phyloP scores from a whole-genome alignment of 2,888 invertebrate genomes.

The Megamerina dolium region DNA sequence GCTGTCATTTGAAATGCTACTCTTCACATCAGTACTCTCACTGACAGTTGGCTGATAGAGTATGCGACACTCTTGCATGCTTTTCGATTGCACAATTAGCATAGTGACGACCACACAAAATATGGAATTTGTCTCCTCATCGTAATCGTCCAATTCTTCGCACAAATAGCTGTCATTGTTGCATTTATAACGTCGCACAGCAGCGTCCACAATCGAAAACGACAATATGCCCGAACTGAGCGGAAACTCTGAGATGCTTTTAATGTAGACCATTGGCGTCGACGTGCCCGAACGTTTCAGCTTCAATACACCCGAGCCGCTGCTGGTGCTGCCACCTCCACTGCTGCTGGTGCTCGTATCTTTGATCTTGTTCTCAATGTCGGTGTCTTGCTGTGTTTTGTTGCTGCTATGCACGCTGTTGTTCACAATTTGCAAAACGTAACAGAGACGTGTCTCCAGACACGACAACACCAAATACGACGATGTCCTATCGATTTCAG shows the following conservation, averaged over 20 bases:
- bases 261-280: conserved; percentile 56
- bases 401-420: conserved; percentile 27
- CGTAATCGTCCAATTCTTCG: conserved; percentile 58
- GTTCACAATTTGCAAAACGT: conserved; percentile 69
- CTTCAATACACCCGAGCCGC: conserved; percentile 7
- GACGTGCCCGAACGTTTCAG: conserved; percentile 35
- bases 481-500: conserved; percentile 77
- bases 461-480: conserved; percentile 84
- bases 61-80: conserved; percentile 69
- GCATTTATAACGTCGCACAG: conserved; percentile 52
- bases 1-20: no score
- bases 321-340: conserved; percentile 7
- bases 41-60: conserved; percentile 54
- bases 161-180: conserved; percentile 48
- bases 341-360: conserved; percentile 16
- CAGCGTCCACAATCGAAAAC: conserved; percentile 80
- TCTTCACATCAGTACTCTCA: conserved; percentile 35
- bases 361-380: conserved; percentile 12
- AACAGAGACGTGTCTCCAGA: conserved; percentile 75
- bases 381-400: conserved; percentile 11
- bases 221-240: conserved; percentile 83
- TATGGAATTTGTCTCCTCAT: conserved; percentile 54
- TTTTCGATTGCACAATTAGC: conserved; percentile 82
- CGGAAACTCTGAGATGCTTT: conserved; percentile 77
- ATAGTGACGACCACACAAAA: conserved; percentile 55